Evolutionary conservation across 1,140 invertebrate genomes (phyloP).

Genomic region (Lordiphosa stackelbergi): DNA sequence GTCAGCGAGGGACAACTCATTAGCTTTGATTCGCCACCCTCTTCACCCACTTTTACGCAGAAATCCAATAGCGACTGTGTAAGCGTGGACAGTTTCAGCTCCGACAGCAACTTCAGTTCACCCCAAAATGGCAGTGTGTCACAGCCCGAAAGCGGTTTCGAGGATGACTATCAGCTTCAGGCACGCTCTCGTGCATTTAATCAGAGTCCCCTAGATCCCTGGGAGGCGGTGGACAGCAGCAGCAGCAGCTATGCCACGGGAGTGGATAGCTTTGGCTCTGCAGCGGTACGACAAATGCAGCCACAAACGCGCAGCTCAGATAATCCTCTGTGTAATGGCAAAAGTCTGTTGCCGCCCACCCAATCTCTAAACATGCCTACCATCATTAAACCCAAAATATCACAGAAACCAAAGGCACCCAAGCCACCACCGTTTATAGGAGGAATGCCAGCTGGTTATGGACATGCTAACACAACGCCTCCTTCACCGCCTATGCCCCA

Average conservation of each 20-base stretch:
- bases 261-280: conserved; percentile 56
- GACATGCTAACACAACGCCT: conserved; percentile 41
- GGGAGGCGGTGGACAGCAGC: conserved; percentile 78
- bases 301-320: conserved; percentile 51
- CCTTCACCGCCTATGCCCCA: conserved; percentile 87
- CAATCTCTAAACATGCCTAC: conserved; percentile 80
- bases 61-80: conserved; percentile 85
- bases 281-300: conserved; percentile 68
- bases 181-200: conserved; percentile 73
- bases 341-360: conserved; percentile 66
- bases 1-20: conserved; percentile 78
- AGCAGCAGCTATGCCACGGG: conserved; percentile 7
- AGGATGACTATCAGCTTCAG: conserved; percentile 84
- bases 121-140: conserved; percentile 82
- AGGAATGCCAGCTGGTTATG: conserved; percentile 44
- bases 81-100: conserved; percentile 86
- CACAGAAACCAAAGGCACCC: conserved; percentile 67
- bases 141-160: conserved; percentile 86
- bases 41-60: conserved; percentile 85
- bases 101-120: conserved; percentile 79
- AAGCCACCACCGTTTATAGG: conserved; percentile 63
- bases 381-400: conserved; percentile 80
- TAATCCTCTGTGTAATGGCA: conserved; percentile 77
- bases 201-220: conserved; percentile 78
- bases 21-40: conserved; percentile 83